Base-by-base conservation (phyloP, 2,888 invertebrate genomes). In the Plebejus argus region DNA sequence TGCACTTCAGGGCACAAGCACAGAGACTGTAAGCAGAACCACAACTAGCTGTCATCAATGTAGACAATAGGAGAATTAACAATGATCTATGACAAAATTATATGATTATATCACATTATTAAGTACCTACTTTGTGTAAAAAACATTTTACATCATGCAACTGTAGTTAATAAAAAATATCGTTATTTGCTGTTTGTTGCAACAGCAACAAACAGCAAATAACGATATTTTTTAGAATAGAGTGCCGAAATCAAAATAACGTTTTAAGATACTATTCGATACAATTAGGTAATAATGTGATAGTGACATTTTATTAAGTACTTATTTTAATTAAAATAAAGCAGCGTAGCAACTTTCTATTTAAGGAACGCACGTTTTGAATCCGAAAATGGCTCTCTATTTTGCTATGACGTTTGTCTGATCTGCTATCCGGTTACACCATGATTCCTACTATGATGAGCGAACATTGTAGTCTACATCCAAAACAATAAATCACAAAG, bases 381-480 rank as follows among this genome's bases (percentile, higher is more conserved):
- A 33, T 6, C 20, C 56, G 33, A 76, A 20, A 35, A 58, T 58
- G n/a, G 33, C 12, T 6, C 33, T 33, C 15, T 76, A 5, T 35
- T 76, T 76, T 58, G 35, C 3, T 56, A 76, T 56, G 33, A 35
- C 61, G 23, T 23, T 39, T 58, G n/a, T 58, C 20, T 23, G 71
- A 53, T 53, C 8, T 76, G 49, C 28, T 70, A 15, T 70, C 66
- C n/a, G 74, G 23, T 77, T 28, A 77, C 70, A 49, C 71, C 66
- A 6, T 28, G 66, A 66, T 28, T 66, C 66, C 28, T 33, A 66
- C 66, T 28, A 66, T 66, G 66, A 66, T 66, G 66, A 66, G 28
- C 28, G 28, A 66, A 66, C 28, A 66, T 28, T 66, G 15, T 66
- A 66, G 15, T 66, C 12, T 23, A 61, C 61, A 61, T 61, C 28